Evolutionary conservation across 2,888 invertebrate genomes (phyloP).

Genomic region (Himalopsyche kuldschensis): DNA sequence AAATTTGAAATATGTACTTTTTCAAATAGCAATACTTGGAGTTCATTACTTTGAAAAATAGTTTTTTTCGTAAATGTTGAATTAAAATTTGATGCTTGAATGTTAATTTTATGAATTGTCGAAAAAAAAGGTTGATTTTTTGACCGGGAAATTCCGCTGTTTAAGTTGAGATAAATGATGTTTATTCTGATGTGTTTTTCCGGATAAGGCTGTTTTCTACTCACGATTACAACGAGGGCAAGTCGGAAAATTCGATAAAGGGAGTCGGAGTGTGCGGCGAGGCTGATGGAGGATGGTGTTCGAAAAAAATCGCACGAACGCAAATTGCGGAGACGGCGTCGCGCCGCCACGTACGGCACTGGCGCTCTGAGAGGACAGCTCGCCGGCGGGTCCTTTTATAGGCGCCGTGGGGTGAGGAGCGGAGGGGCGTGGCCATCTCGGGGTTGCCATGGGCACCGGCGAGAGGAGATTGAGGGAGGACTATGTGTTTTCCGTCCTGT

Average conservation of each 20-base stretch:
- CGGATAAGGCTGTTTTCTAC: neutral
- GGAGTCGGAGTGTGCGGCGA: neutral
- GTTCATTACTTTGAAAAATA: too few species aligned
- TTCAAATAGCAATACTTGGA: too few species aligned
- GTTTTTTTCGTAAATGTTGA: too few species aligned
- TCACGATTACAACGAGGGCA: neutral
- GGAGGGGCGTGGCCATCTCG: slow-evolving; percentile 16
- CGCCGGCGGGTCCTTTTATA: slow-evolving; percentile 25
- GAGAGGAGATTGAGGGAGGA: neutral
- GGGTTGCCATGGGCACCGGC: slow-evolving; percentile 22
- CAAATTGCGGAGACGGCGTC: slow-evolving; percentile 10
- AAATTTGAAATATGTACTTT: too few species aligned
- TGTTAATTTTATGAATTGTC: too few species aligned
- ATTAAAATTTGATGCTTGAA: too few species aligned
- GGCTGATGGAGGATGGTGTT: slow-evolving; percentile 9
- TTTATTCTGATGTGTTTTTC: neutral
- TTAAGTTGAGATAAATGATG: too few species aligned
- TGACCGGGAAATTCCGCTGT: too few species aligned
- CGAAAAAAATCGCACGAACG: slow-evolving; percentile 11
- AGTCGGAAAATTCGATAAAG: neutral
- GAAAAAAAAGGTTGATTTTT: too few species aligned
- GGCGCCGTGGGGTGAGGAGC: slow-evolving; percentile 16
- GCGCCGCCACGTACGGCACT: slow-evolving; percentile 10
- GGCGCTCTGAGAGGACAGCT: slow-evolving; percentile 23
- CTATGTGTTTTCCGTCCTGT: neutral